phyloP scores from a whole-genome alignment of 1,140 invertebrate species.

The Pomacea maculata region DNA sequence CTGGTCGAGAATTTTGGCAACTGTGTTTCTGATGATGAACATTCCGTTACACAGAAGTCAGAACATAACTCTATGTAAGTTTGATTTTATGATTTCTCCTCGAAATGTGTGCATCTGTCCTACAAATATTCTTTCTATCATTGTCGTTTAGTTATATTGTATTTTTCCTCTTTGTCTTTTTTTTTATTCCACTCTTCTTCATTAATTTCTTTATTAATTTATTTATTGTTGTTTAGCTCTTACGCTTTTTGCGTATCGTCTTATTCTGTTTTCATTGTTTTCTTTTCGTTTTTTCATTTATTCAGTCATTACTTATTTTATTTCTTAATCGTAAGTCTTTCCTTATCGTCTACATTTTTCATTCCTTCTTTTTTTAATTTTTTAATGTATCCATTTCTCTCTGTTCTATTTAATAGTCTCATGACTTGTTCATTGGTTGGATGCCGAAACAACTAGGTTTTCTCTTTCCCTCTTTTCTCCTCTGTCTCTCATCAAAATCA shows the following conservation, averaged over 20 bases:
- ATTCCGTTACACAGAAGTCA: too few relatives aligned
- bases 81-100: neutral
- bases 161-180: conserved; percentile 3
- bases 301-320: neutral
- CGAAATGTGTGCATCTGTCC: neutral
- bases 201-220: neutral
- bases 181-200: neutral
- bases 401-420: neutral
- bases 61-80: too few relatives aligned
- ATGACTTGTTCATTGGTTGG: neutral
- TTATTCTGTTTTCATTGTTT: neutral
- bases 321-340: neutral
- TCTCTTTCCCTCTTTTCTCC: too few relatives aligned
- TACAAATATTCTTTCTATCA: too few relatives aligned
- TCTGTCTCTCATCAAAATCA: too few relatives aligned
- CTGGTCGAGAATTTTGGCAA: too few relatives aligned
- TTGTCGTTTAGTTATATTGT: neutral
- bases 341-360: neutral
- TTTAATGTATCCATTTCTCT: neutral
- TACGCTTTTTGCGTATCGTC: too few relatives aligned
- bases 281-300: neutral
- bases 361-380: neutral
- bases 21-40: too few relatives aligned
- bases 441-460: too few relatives aligned
- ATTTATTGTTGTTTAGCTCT: too few relatives aligned